Conservation (phyloP, 2,888 invertebrate species). For the Tiphia femorata region DNA sequence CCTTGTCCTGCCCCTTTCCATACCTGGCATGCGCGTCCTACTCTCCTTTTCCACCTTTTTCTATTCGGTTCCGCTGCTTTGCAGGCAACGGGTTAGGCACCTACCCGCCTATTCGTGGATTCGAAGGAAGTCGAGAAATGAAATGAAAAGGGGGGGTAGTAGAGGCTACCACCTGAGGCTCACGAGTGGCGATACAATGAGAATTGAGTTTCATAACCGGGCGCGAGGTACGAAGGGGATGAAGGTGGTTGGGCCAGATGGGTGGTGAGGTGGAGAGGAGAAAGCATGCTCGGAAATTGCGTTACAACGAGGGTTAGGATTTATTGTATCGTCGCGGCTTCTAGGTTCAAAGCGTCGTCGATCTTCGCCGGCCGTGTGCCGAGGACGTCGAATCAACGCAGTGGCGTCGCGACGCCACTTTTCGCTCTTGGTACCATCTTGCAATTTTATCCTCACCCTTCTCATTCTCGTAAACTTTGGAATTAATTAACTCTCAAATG, state of each 20-base stretch:
- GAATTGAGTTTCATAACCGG: constrained; percentile 62
- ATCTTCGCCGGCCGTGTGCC: constrained; percentile 9
- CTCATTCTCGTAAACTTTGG: too few species aligned
- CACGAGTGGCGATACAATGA: constrained; percentile 49
- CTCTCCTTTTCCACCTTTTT: constrained; percentile 2
- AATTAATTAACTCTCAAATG: too few species aligned
- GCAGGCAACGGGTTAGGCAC: constrained; percentile 34
- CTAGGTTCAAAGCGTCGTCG: constrained; percentile 25
- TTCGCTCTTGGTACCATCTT: too few species aligned
- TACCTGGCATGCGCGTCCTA: background rate
- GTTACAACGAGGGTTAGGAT: constrained; percentile 61
- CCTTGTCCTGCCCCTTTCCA: constrained; percentile 1
- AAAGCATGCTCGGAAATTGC: constrained; percentile 60
- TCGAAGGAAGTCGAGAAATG: constrained; percentile 24
- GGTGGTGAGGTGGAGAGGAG: too few species aligned
- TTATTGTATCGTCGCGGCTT: constrained; percentile 48
- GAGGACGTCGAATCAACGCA: too few species aligned
- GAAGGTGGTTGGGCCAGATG: too few species aligned
- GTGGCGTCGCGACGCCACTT: too few species aligned
- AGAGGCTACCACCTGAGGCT: constrained; percentile 14
- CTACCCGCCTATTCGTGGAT: too few species aligned
- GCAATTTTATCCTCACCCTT: too few species aligned
- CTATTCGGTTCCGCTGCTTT: constrained; percentile 3
- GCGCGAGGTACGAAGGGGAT: constrained; percentile 53
- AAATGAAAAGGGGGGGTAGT: too few species aligned